Evolutionary conservation across 2,797 vertebrate genomes (phyloP).

Genomic region (Tarsius wallacei): DNA sequence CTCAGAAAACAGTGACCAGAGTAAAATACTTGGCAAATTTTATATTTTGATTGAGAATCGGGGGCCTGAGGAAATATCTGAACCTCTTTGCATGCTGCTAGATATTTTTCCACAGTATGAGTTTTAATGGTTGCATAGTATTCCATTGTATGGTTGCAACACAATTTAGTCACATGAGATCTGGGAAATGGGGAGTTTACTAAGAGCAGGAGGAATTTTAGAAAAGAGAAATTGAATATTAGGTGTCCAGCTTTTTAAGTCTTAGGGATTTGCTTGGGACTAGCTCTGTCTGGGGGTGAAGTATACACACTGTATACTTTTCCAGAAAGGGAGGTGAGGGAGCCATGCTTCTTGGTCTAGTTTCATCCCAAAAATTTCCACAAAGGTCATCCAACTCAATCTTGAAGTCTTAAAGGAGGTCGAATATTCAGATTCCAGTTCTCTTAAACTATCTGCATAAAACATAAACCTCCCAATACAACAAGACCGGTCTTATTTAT

Average conservation of each 20-base stretch:
- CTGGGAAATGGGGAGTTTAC: background rate
- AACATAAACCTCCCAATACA: background rate
- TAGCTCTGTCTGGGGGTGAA: background rate
- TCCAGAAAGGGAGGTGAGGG: background rate
- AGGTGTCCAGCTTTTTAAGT: background rate
- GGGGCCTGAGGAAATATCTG: background rate
- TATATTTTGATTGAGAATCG: background rate
- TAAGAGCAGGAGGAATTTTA: background rate
- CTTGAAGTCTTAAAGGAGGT: background rate
- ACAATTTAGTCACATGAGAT: background rate
- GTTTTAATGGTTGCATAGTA: background rate
- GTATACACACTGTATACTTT: background rate
- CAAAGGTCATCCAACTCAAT: background rate
- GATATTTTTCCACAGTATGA: background rate
- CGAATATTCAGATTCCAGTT: background rate
- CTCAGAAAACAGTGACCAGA: slow-evolving; percentile 74
- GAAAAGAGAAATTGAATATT: background rate
- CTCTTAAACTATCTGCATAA: background rate
- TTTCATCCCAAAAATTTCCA: background rate
- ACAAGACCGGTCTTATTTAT: background rate
- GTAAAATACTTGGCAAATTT: slow-evolving; percentile 39
- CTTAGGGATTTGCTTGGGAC: background rate
- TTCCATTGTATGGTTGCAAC: too few species aligned
- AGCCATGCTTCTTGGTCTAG: accelerated
- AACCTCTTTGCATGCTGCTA: background rate